These are phyloP conservation scores for Drosophila repletoides DNA, from an alignment of 1,140 invertebrate genomes.

Conservation along the genomic window DNA sequence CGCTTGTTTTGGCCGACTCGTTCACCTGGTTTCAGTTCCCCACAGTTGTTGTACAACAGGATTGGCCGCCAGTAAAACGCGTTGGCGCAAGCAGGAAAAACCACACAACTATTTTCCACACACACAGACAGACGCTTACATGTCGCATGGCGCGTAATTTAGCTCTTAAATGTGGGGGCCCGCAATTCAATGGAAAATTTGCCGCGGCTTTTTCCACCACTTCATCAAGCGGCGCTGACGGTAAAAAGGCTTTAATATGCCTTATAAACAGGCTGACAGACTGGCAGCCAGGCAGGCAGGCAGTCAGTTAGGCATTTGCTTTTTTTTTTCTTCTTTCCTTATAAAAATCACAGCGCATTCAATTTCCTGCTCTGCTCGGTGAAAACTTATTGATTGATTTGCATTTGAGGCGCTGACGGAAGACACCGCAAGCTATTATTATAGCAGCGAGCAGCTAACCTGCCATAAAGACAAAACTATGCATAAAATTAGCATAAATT, in stretches of 20 bases:
- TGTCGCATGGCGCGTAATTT: constrained; percentile 33
- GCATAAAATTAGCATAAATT: constrained; percentile 73
- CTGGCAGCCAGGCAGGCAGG: not conserved
- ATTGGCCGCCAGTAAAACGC: constrained; percentile 58
- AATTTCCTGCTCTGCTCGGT: constrained; percentile 67
- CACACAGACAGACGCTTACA: constrained; percentile 11
- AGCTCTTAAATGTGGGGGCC: constrained; percentile 21
- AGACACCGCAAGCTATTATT: constrained; percentile 58
- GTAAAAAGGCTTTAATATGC: constrained; percentile 24
- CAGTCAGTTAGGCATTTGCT: not conserved
- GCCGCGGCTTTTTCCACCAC: constrained; percentile 16
- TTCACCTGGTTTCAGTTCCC: constrained; percentile 75
- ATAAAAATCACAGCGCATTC: constrained; percentile 37
- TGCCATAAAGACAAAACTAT: constrained; percentile 30
- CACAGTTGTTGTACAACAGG: constrained; percentile 68
- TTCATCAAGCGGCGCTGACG: too few relatives aligned
- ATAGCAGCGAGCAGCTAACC: constrained; percentile 18
- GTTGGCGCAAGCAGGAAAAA: constrained; percentile 69
- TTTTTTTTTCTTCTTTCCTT: too few relatives aligned
- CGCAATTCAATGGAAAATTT: constrained; percentile 51
- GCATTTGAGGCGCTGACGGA: constrained; percentile 49
- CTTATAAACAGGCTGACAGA: constrained; percentile 16
- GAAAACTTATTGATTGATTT: constrained; percentile 67
- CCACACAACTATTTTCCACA: constrained; percentile 51
- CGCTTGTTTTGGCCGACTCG: constrained; percentile 59